These are phyloP conservation scores for Corythucha ciliata DNA, from an alignment of 2,888 invertebrate species.

Conservation along the genomic window DNA sequence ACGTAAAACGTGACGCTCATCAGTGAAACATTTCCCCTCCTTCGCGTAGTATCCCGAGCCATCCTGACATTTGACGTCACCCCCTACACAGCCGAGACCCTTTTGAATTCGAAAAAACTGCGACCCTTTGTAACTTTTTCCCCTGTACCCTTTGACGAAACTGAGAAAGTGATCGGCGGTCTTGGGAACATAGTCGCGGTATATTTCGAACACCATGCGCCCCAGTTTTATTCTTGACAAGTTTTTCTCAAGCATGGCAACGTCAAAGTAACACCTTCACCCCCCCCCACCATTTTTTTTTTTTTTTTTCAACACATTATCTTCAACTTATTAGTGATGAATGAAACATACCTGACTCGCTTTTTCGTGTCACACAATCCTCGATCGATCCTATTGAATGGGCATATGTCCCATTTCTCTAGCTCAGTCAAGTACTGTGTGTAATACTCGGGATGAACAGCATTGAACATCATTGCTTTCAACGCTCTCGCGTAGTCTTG, in stretches of 20 bases:
- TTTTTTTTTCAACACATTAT: too few relatives aligned
- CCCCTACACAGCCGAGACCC: constrained; percentile 17
- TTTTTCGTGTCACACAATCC: constrained; percentile 10
- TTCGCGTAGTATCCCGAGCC: constrained; percentile 18
- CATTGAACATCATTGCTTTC: constrained; percentile 16
- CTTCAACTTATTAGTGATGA: too few relatives aligned
- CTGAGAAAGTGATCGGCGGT: constrained; percentile 13
- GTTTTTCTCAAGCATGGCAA: constrained; percentile 16
- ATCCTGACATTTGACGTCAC: constrained; percentile 16
- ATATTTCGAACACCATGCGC: constrained; percentile 15
- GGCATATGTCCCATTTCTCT: constrained; percentile 21
- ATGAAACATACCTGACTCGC: too few relatives aligned
- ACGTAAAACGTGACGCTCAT: constrained; percentile 19
- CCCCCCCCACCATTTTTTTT: too few relatives aligned
- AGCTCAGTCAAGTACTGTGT: constrained; percentile 11
- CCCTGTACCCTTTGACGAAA: constrained; percentile 12
- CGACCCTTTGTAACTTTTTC: constrained; percentile 15
- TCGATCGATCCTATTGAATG: neutral
- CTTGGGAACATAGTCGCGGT: constrained; percentile 14
- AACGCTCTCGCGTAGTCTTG: constrained; percentile 11
- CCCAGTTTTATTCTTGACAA: constrained; percentile 13
- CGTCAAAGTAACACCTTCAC: constrained; percentile 19
- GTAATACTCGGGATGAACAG: constrained; percentile 15
- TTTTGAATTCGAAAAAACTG: constrained; percentile 20
- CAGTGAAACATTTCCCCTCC: constrained; percentile 14